Conservation (phyloP, 2,113 vertebrate species). For the Pseudonaja textilis region DNA sequence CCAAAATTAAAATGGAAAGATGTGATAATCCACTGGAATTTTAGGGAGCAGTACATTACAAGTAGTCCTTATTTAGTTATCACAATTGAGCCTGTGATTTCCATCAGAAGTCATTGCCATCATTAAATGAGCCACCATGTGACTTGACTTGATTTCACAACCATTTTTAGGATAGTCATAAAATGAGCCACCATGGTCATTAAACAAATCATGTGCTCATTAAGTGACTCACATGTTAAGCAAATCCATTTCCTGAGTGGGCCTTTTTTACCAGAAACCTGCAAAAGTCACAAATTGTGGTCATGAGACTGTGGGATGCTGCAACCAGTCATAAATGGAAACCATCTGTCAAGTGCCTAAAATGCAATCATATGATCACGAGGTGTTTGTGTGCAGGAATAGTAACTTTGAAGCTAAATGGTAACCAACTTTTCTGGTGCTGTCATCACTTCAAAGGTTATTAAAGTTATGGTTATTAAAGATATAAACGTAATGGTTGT, state of each 20-base stretch:
- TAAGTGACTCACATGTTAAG: not conserved
- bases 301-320: not conserved
- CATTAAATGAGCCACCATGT: not conserved
- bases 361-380: not conserved
- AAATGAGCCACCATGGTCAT: not conserved
- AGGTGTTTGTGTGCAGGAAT: not conserved
- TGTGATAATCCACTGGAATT: no score
- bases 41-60: not conserved
- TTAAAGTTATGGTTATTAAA: not conserved
- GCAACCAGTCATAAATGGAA: not conserved
- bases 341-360: not conserved
- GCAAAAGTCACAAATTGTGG: not conserved
- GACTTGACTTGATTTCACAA: not conserved
- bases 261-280: not conserved
- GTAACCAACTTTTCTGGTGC: not conserved
- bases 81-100: not conserved
- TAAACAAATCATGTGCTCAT: not conserved
- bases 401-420: not conserved
- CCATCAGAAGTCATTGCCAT: not conserved
- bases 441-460: not conserved
- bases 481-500: no score
- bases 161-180: not conserved
- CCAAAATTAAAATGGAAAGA: not conserved
- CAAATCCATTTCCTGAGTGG: not conserved
- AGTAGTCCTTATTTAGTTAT: not conserved